These are phyloP conservation scores for Limanda limanda DNA, from an alignment of 2,113 vertebrate species.

Conservation along the genomic window DNA sequence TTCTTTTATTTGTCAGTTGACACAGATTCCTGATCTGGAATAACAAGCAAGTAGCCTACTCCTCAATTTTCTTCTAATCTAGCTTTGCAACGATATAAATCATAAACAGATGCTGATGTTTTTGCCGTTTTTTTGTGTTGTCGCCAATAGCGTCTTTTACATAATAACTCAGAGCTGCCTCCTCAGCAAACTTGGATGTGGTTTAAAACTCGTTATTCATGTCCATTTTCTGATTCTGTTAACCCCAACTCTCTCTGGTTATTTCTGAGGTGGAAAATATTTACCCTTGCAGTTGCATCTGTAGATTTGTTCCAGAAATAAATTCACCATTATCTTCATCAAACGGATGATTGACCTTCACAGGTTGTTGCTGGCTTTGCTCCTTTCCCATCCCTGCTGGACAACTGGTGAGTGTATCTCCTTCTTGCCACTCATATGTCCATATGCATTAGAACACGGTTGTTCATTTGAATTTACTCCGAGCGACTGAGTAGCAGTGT, in stretches of 20 bases:
- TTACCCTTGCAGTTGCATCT: conserved; percentile 81
- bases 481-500: conserved; percentile 37
- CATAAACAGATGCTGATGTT: neutral
- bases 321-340: conserved; percentile 67
- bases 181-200: too few relatives aligned
- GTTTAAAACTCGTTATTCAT: too few relatives aligned
- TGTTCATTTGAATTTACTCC: conserved; percentile 44
- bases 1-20: neutral
- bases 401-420: conserved; percentile 11
- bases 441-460: conserved; percentile 4
- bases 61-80: neutral
- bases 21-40: neutral
- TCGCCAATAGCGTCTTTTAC: neutral
- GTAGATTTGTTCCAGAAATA: conserved; percentile 72
- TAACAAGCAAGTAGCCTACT: neutral
- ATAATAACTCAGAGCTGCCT: neutral
- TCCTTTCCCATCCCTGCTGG: conserved; percentile 71
- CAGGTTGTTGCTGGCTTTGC: conserved; percentile 67
- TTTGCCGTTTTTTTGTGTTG: neutral
- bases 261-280: conserved; percentile 46
- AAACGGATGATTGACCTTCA: conserved; percentile 67
- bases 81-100: neutral
- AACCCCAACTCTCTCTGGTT: neutral
- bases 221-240: neutral
- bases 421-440: conserved; percentile 18